These are phyloP conservation scores for Nomada fucata DNA, from an alignment of 2,888 invertebrate genomes.

Conservation along the genomic window DNA sequence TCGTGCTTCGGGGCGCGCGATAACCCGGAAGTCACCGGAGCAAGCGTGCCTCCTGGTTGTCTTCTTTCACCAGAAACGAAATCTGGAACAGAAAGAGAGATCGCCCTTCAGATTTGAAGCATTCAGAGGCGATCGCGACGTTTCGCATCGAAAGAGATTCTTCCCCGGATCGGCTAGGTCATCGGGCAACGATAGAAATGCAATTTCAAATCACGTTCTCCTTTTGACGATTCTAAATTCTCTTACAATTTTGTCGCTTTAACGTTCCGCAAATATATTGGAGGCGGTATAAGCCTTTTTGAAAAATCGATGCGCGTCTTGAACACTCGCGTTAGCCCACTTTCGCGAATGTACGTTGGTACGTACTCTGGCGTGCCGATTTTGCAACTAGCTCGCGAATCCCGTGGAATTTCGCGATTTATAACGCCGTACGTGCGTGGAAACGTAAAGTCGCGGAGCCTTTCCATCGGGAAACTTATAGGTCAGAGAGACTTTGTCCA, in stretches of 20 bases:
- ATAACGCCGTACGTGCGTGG: too few relatives aligned
- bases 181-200: too few relatives aligned
- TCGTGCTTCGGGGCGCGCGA: conserved; percentile 44
- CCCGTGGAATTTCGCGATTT: not conserved
- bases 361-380: not conserved
- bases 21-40: conserved; percentile 31
- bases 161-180: too few relatives aligned
- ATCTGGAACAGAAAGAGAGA: conserved; percentile 57
- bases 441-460: not conserved
- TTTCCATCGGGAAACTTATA: not conserved
- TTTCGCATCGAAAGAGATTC: not conserved
- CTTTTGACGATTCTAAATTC: too few relatives aligned
- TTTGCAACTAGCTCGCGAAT: not conserved
- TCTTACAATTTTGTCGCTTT: too few relatives aligned
- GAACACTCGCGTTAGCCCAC: conserved; percentile 27
- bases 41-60: not conserved
- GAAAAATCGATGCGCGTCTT: conserved; percentile 17
- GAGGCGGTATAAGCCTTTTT: too few relatives aligned
- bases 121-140: not conserved
- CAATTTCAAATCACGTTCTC: too few relatives aligned
- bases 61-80: not conserved
- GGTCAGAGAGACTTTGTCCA: not conserved
- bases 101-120: conserved; percentile 16
- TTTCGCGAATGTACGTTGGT: conserved; percentile 27
- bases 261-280: too few relatives aligned